Conservation (phyloP, 2,888 invertebrate species). For the Lissocephala sabroskyi region DNA sequence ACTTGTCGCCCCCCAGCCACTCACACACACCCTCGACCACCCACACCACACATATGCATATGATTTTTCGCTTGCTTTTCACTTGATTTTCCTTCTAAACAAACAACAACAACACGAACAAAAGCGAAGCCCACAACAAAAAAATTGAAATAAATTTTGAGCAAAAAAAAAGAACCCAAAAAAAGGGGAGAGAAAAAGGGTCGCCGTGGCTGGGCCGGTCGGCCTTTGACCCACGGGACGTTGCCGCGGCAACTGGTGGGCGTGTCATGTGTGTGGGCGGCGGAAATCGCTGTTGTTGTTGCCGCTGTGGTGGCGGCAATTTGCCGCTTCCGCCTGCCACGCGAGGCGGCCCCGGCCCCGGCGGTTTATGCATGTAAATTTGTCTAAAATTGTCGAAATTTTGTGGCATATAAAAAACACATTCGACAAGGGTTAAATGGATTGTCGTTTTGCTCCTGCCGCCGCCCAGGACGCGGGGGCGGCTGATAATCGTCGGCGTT, state of each 20-base stretch:
- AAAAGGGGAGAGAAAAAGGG: conserved; percentile 40
- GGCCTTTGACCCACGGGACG: conserved; percentile 32
- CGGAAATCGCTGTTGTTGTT: conserved; percentile 45
- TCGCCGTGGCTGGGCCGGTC: conserved; percentile 6
- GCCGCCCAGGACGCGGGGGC: conserved; percentile 10
- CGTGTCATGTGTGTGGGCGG: neutral
- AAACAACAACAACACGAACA: too few species aligned
- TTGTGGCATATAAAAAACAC: conserved; percentile 59
- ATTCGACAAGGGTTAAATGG: conserved; percentile 6
- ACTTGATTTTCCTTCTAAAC: conserved; percentile 48
- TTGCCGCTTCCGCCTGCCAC: conserved; percentile 49
- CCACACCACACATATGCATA: conserved; percentile 28
- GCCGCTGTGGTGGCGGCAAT: conserved; percentile 39
- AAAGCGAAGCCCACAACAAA: too few species aligned
- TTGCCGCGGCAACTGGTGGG: conserved; percentile 9
- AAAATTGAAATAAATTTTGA: too few species aligned
- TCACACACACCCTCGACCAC: conserved; percentile 8
- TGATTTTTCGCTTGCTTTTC: conserved; percentile 49
- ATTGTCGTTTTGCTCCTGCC: too few species aligned
- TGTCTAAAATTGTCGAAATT: conserved; percentile 65
- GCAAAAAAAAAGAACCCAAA: conserved; percentile 10
- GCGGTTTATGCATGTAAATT: conserved; percentile 65
- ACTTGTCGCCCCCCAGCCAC: conserved; percentile 2
- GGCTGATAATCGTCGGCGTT: conserved; percentile 54
- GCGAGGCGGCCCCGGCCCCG: too few species aligned